Evolutionary conservation across 2,888 invertebrate species (phyloP), one percentile per base, ranked within the genome.

Genomic region (Drosophila suboccidentalis): DNA sequence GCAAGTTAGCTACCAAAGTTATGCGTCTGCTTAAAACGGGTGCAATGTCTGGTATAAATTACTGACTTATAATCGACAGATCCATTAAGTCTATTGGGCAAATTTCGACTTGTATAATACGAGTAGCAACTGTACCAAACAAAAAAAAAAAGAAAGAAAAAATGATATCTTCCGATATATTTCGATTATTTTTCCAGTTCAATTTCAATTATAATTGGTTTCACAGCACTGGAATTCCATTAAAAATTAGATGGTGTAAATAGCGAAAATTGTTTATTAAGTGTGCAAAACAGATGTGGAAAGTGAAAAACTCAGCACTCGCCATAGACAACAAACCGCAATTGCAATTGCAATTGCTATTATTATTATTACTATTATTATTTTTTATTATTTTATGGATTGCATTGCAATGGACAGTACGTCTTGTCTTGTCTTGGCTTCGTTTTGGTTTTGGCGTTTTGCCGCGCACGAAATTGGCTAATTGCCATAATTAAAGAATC

Each of bases 401-500:
- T 10, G 39, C 11, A 46, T 71, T 62, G 58, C 47, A 70, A 44
- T 26, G 32, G 15, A 41, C 41, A 26, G 34, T 58, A 4, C n/a
- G 19, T 39, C 15, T 44, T 34, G 19, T 39, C 15, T 44, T 34
- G 26, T 34, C 19, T 50, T 62, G 61, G 26, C 41, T 34, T 64
- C 64, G 62, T 34, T 17, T 43, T 44, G 43, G 57, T 53, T 34
- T 70, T 43, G 32, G 22, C 1, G 46, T 49, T 62, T 71, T 60
- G 51, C 29, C 43, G 49, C 44, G 74, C 75, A 75, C 75, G 70
- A 82, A 82, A 70, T 75, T 82, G 83, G 83, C 87, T 88, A 88
- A 84, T 88, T 84, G 84, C 78, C 79, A 71, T 88, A 84, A 88
- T 83, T 88, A 69, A 86, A 73, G 80, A 79, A 78, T 73, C 65